Evolutionary conservation across 53 echinoderm and acorn worm genomes (phyloP), one percentile per base, ranked within the genome.

Genomic region (Antedon mediterranea): DNA sequence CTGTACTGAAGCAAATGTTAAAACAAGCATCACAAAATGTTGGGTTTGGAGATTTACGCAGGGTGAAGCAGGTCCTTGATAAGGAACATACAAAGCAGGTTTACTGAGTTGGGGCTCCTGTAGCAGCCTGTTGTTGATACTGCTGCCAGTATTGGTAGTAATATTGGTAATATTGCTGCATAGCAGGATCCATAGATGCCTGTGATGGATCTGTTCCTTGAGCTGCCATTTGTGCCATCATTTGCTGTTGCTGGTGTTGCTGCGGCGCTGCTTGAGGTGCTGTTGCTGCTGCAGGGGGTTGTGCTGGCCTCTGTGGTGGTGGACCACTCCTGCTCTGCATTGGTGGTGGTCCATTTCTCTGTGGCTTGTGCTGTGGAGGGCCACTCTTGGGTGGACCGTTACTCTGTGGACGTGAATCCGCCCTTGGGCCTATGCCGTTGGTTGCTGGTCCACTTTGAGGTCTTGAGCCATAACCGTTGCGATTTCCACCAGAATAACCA

Each of bases 121-220:
- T 11, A 6, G 37, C 37, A 37, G 37, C 37, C 37, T 37, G 37
- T 37, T 37, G 37, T 37, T 37, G 37, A 37, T 37, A 79, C 75
- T 97, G 97, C 70, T 89, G 89, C 81, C 88, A 97, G 82, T 97
- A 97, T 31, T 90, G 90, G 84, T 89, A 88, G 71, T 89, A 89
- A 75, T 84, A 84, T 75, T 85, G 83, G 79, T 97, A 92, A 73
- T 97, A 97, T 74, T 95, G 91, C 76, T 89, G 89, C 87, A 91
- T 86, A 20, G 91, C 79, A 18, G 94, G 91, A 78, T 94, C 94
- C 84, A 90, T 81, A 20, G 86, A 77, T 74, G 71, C 79, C 18
- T 74, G 80, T 41, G 82, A 83, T 28, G 76, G 72, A 43, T 77
- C 77, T 7, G 86, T 83, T 23, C 79, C 73, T 74, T 82, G 82